Base-by-base conservation (phyloP, 1,140 invertebrate species). In the Heliconius congener region DNA sequence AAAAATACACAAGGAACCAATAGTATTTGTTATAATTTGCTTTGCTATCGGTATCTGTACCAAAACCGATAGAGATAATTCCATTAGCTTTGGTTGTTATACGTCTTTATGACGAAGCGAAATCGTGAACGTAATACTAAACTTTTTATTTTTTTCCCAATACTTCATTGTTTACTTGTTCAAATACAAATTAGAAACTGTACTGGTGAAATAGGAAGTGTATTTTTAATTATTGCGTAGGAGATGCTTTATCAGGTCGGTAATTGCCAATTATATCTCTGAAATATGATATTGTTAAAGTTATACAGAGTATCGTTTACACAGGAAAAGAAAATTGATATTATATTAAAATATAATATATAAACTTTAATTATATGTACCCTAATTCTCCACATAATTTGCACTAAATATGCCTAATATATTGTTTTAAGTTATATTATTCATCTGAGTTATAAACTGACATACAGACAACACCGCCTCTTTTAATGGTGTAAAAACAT, bases 71-170 rank as follows among this genome's bases (percentile, higher is more conserved):
- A 74, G 52, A 46, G 23, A 72, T 76, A 74, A 80, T 72, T 72
- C 34, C 78, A 80, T 80, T 76, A 34, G 78, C n/a, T 74, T 30
- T 52, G 74, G 27, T 70, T 76, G 50, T 80, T 80, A 73, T 52
- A 72, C 78, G 70, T 34, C 42, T 46, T 66, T n/a, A 60, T 73
- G 73, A 60, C 70, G 19, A 66, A 75, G 46, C 78, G 60, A 74
- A 79, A 52, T 46, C 73, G 46, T 71, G 42, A 75, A 79, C 60
- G 66, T 34, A 72, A 72, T 27, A 76, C 37, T 50, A 8, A 30
- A 46, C 23, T 76, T 76, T 76, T 70, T 76, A 30, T n/a, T 23
- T 70, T 30, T 76, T 76, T 71, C 66, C 60, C 23, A 66, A 66
- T 66, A 66, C 4, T 27, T n/a, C 23, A 66, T 66, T 66, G 60